phyloP scores from a whole-genome alignment of 2,888 invertebrate species.

The Clivina fossor region DNA sequence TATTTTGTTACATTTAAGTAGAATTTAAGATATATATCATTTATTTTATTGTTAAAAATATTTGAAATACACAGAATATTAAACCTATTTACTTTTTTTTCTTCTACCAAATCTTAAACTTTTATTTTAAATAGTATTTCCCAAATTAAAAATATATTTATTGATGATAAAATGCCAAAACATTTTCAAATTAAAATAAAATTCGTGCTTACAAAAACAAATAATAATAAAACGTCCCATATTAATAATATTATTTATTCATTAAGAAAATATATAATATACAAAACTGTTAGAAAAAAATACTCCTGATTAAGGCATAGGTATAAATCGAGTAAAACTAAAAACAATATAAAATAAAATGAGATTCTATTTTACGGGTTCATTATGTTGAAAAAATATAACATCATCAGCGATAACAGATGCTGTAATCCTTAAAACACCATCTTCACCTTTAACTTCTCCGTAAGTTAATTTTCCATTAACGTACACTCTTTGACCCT shows the following conservation, averaged over 20 bases:
- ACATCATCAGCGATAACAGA: slow-evolving; percentile 86
- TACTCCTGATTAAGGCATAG: background rate
- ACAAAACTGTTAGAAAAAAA: no score
- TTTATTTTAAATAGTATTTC: no score
- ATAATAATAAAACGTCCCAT: no score
- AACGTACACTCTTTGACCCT: slow-evolving; percentile 83
- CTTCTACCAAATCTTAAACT: no score
- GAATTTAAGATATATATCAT: slow-evolving; percentile 26
- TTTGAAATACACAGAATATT: slow-evolving; percentile 26
- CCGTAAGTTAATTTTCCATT: slow-evolving; percentile 83
- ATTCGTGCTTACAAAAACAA: no score
- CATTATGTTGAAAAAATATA: slow-evolving; percentile 68
- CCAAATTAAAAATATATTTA: no score
- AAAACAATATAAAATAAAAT: slow-evolving; percentile 20
- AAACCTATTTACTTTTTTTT: background rate
- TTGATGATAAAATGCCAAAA: no score
- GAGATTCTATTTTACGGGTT: slow-evolving; percentile 14
- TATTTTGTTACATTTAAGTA: slow-evolving; percentile 31
- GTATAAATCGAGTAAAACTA: background rate
- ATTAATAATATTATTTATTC: no score
- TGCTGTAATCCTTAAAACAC: slow-evolving; percentile 69
- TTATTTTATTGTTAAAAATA: slow-evolving; percentile 30
- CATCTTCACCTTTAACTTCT: slow-evolving; percentile 78
- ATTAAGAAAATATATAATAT: no score
- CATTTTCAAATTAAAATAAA: no score